phyloP scores from a whole-genome alignment of 2,113 vertebrate species.

The Panthera leo region DNA sequence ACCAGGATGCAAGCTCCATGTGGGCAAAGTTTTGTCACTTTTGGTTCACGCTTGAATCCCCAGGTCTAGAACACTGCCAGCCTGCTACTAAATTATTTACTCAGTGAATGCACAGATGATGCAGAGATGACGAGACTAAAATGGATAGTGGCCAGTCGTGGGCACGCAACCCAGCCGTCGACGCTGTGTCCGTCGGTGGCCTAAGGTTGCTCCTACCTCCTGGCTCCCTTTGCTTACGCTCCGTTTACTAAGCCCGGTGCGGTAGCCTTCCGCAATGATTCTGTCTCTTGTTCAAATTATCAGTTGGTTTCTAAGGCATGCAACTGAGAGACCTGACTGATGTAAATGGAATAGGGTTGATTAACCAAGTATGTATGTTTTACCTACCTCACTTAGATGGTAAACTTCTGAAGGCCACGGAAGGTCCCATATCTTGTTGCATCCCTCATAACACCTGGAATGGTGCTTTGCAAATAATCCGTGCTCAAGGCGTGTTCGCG shows the following conservation, averaged over 20 bases:
- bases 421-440: background rate
- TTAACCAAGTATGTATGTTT: background rate
- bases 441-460: background rate
- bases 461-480: background rate
- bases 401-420: background rate
- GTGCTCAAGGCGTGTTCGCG: background rate
- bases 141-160: background rate
- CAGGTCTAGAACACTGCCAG: background rate
- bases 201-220: background rate
- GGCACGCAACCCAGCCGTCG: no score
- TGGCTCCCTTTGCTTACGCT: background rate
- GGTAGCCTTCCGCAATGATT: background rate
- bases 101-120: background rate
- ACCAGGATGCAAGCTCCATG: background rate
- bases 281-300: background rate
- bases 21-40: background rate
- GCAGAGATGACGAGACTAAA: background rate
- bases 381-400: background rate
- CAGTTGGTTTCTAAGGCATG: background rate
- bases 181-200: accelerated
- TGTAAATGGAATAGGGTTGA: background rate
- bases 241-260: background rate
- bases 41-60: background rate
- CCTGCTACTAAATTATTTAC: background rate
- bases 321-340: background rate